Percentiles rank a stretch among this genome's conserved stretches.
Conservation (phyloP, 2,888 invertebrate genomes). For the Fabriciana adippe region DNA sequence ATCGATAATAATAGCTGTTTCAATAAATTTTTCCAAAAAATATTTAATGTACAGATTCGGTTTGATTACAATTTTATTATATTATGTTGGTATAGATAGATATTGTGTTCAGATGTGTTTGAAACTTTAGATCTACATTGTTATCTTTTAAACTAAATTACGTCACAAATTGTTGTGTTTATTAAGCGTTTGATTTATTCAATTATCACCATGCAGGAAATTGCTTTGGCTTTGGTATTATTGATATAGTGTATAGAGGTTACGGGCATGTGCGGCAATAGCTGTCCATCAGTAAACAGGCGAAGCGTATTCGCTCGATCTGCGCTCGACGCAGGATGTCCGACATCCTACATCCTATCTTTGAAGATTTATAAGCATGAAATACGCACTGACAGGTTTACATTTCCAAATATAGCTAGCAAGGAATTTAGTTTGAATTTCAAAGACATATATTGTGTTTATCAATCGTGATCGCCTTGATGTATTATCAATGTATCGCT, state of each 20-base stretch:
- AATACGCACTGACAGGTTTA: constrained; percentile 18
- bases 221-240: constrained; percentile 5
- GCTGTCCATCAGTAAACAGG: background rate
- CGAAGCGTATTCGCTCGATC: constrained; percentile 7
- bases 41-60: too few species aligned
- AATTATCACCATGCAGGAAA: constrained; percentile 9
- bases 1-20: too few species aligned
- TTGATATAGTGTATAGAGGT: constrained; percentile 8
- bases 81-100: background rate
- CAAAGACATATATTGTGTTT: background rate
- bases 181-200: constrained; percentile 1
- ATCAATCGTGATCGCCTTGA: background rate
- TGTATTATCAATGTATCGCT: too few species aligned
- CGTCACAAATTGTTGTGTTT: background rate
- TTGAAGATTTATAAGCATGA: constrained; percentile 17
- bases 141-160: background rate
- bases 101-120: background rate
- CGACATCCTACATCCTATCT: constrained; percentile 32
- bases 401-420: constrained; percentile 19
- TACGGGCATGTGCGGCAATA: background rate
- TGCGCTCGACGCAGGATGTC: constrained; percentile 25
- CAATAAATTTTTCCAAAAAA: too few species aligned
- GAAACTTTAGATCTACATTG: background rate
- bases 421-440: constrained; percentile 1
- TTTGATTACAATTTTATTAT: background rate